Base-by-base conservation (phyloP, 2,797 vertebrate species). In the Microchirus variegatus region DNA sequence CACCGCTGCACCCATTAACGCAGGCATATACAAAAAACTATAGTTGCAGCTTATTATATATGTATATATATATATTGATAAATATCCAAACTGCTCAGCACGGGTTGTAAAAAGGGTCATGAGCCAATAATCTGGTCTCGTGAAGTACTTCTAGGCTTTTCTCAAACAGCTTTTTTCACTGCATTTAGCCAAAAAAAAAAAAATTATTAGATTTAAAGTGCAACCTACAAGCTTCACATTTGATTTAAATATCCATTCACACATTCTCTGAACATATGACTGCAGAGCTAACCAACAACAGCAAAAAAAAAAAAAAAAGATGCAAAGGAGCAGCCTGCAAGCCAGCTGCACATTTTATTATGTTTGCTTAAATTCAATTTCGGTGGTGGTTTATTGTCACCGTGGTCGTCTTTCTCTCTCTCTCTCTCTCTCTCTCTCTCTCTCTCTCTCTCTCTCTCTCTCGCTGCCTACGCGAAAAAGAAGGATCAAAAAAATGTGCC, bases 401-500 rank as follows among this genome's bases (percentile, higher is more conserved):
- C 52, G 35, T n/a, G n/a, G n/a, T 2, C 0, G 7, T 49, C 40
- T 59, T n/a, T n/a, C n/a, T n/a, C n/a, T n/a, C n/a, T n/a, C n/a
- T n/a, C n/a, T n/a, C n/a, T n/a, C n/a, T n/a, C n/a, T n/a, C n/a
- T n/a, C n/a, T n/a, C n/a, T n/a, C n/a, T n/a, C n/a, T n/a, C n/a
- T n/a, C n/a, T n/a, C n/a, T n/a, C n/a, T n/a, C n/a, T n/a, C n/a
- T n/a, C n/a, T n/a, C n/a, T n/a, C n/a, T n/a, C n/a, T n/a, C n/a
- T n/a, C n/a, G n/a, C 52, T 53, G 48, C 43, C 37, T 48, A 17
- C 42, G 58, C 45, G 37, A 53, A 36, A 37, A 47, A n/a, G 16
- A 52, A 16, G 44, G 40, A 71, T 71, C 37, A 68, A 70, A 70
- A 70, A 65, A 38, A 1, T 31, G 17, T 37, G 36, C 11, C 37